These are phyloP conservation scores for Pyrgilauda ruficollis DNA, from an alignment of 2,113 vertebrate genomes.

Conservation along the genomic window DNA sequence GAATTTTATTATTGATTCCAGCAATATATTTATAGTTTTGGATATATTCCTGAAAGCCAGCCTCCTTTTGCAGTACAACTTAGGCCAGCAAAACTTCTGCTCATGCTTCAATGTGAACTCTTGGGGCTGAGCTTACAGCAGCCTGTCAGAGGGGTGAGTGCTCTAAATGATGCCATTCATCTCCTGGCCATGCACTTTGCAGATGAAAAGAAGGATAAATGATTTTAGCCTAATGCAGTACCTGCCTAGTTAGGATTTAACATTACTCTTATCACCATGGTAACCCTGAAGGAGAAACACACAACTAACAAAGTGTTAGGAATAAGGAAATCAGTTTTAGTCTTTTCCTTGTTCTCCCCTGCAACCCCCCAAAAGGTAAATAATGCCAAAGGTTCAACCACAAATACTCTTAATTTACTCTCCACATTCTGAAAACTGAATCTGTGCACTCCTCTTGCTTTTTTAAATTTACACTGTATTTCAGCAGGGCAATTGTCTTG, in stretches of 20 bases:
- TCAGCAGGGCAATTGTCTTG: not conserved
- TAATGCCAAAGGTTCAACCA: not conserved
- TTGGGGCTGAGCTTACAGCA: not conserved
- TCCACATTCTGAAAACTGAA: not conserved
- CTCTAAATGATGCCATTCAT: not conserved
- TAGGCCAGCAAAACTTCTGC: not conserved
- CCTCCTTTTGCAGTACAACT: not conserved
- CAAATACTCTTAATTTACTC: not conserved
- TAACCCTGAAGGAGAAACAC: not conserved
- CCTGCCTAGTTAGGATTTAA: not conserved
- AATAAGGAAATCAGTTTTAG: not conserved
- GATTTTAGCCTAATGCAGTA: constrained; percentile 4
- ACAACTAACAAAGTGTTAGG: not conserved
- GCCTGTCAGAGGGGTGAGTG: not conserved
- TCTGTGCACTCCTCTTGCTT: not conserved
- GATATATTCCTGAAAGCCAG: not conserved
- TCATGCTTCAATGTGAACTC: not conserved
- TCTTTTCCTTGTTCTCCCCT: not conserved
- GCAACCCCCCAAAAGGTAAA: not conserved
- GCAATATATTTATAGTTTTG: not conserved
- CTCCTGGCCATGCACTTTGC: not conserved
- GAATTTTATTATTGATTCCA: not conserved
- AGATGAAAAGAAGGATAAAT: constrained; percentile 4
- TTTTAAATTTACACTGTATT: not conserved
- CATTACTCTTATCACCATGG: not conserved